phyloP scores from a whole-genome alignment of 1,140 invertebrate genomes.

The Phocides pigmalion region DNA sequence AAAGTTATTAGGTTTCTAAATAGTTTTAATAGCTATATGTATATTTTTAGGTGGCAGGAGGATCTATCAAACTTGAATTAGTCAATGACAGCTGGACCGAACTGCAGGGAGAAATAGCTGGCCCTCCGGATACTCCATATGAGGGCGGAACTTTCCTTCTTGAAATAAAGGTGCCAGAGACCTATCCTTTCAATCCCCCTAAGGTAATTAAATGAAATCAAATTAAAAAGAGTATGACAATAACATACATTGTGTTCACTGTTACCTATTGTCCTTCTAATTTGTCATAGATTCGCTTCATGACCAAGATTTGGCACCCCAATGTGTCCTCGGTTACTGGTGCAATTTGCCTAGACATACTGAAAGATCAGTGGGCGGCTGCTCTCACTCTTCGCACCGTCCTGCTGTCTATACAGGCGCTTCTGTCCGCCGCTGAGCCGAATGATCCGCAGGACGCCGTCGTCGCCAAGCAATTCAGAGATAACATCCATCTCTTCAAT shows the following conservation, averaged over 20 bases:
- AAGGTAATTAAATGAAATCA: conserved; percentile 87
- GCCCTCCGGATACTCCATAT: conserved; percentile 98
- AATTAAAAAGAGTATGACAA: too few species aligned
- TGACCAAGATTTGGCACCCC: conserved; percentile 99
- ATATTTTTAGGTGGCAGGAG: conserved; percentile 91
- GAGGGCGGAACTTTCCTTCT: conserved; percentile 97
- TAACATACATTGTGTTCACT: too few species aligned
- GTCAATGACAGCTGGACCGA: conserved; percentile 96
- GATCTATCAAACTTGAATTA: conserved; percentile 96
- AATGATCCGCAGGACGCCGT: conserved; percentile 65
- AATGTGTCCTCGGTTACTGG: conserved; percentile 99
- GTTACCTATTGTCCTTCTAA: background rate
- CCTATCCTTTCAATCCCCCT: conserved; percentile 99
- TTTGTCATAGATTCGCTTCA: conserved; percentile 90
- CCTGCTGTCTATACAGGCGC: conserved; percentile 62
- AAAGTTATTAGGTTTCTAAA: too few species aligned
- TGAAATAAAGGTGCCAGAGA: conserved; percentile 99
- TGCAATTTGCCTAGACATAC: conserved; percentile 99
- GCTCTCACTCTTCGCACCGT: conserved; percentile 99
- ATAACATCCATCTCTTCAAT: conserved; percentile 50
- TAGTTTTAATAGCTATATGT: background rate
- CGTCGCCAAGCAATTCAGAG: conserved; percentile 62
- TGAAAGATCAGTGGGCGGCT: conserved; percentile 99
- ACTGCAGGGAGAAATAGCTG: conserved; percentile 95
- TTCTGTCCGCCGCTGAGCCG: conserved; percentile 60